Percentiles rank a stretch among this genome's conserved stretches.
Conservation (phyloP, 2,888 invertebrate species). For the Drosophila robusta region DNA sequence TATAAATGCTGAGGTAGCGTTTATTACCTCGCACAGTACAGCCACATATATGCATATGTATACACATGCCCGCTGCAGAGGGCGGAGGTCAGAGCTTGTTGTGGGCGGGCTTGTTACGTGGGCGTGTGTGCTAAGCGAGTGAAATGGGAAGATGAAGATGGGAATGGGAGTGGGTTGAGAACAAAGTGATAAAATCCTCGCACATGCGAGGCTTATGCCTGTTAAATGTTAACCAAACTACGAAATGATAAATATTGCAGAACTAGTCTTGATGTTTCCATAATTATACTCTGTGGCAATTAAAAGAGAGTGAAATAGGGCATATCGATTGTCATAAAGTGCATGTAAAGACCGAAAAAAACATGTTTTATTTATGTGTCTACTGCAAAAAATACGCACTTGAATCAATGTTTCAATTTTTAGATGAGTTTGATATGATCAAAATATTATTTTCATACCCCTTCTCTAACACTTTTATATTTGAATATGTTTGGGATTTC, state of each 20-base stretch:
- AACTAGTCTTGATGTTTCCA: too few relatives aligned
- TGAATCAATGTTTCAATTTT: too few relatives aligned
- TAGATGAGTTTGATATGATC: too few relatives aligned
- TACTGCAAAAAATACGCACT: too few relatives aligned
- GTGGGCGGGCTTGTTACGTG: background rate
- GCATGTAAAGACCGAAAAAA: too few relatives aligned
- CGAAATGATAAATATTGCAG: background rate
- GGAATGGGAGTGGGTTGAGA: background rate
- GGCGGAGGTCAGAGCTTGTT: constrained; percentile 27
- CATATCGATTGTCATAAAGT: too few relatives aligned
- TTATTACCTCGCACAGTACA: constrained; percentile 36
- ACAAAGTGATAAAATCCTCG: constrained; percentile 17
- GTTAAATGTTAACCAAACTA: constrained; percentile 11
- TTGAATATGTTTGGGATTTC: too few relatives aligned
- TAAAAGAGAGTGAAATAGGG: too few relatives aligned
- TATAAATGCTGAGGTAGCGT: constrained; percentile 25
- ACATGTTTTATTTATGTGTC: too few relatives aligned
- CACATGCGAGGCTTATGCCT: constrained; percentile 15
- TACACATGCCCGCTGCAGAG: constrained; percentile 6
- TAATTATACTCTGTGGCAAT: too few relatives aligned
- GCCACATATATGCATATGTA: constrained; percentile 2
- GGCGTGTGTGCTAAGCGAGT: constrained; percentile 1
- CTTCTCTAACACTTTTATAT: too few relatives aligned
- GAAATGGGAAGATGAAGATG: background rate
- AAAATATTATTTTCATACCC: too few relatives aligned